Evolutionary conservation across 2,888 invertebrate species (phyloP).

Genomic region (Nemotelus pantherinus): DNA sequence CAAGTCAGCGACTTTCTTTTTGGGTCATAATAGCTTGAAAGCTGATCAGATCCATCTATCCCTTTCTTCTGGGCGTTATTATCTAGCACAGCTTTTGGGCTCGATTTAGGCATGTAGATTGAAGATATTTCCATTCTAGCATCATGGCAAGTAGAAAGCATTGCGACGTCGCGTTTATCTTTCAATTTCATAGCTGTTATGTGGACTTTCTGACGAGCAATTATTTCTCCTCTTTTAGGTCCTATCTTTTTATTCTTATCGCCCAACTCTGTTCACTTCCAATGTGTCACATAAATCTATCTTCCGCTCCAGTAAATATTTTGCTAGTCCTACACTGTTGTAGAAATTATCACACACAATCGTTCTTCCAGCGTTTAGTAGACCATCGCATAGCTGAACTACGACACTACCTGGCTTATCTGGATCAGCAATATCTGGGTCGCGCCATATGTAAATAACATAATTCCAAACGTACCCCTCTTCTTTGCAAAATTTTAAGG

Average conservation of each 20-base stretch:
- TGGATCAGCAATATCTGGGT: not conserved
- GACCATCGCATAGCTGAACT: not conserved
- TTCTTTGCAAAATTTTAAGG: conserved; percentile 11
- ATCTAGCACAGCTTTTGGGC: not conserved
- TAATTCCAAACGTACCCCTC: not conserved
- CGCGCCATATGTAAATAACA: conserved; percentile 9
- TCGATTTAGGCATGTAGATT: not conserved
- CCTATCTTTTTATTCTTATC: conserved; percentile 8
- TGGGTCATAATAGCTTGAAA: not conserved
- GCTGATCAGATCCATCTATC: conserved; percentile 3
- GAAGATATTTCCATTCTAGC: not conserved
- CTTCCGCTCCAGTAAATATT: conserved; percentile 15
- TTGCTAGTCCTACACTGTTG: conserved; percentile 24
- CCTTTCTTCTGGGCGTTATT: not conserved
- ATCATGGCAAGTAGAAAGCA: not conserved
- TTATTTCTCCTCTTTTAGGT: conserved; percentile 9
- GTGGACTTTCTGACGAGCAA: not conserved
- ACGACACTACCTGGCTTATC: too few relatives aligned
- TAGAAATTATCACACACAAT: conserved; percentile 17
- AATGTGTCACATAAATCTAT: conserved; percentile 8
- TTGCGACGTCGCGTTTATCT: not conserved
- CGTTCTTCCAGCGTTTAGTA: conserved; percentile 17
- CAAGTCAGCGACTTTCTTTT: not conserved
- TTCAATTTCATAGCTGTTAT: conserved; percentile 9
- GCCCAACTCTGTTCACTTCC: not conserved